Conservation (phyloP, 2,797 vertebrate genomes). For the Darevskia nairensis region DNA sequence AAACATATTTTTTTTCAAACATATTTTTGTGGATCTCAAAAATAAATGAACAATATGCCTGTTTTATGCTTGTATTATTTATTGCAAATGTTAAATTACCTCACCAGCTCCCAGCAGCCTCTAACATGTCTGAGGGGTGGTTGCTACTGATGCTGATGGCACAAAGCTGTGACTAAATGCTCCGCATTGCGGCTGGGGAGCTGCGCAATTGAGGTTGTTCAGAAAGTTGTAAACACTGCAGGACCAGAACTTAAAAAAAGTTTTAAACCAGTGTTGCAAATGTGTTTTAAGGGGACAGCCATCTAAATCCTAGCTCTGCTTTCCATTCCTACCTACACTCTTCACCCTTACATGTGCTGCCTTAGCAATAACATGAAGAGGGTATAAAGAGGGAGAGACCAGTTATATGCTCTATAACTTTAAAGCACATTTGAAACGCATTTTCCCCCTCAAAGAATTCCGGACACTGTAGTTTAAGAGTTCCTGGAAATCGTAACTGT, state of each 20-base stretch:
- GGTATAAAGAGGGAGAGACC: neutral
- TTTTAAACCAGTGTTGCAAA: neutral
- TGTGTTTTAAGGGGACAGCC: neutral
- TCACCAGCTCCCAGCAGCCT: slow-evolving; percentile 54
- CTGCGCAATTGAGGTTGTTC: slow-evolving; percentile 38
- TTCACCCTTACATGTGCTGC: neutral
- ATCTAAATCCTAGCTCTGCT: neutral
- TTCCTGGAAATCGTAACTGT: too few species aligned
- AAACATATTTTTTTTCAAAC: neutral
- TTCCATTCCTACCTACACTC: neutral
- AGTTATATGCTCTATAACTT: neutral
- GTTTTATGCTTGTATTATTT: slow-evolving; percentile 19
- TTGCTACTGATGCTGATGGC: slow-evolving; percentile 17
- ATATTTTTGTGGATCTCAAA: slow-evolving; percentile 4
- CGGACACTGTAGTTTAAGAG: too few species aligned
- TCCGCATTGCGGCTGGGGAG: neutral
- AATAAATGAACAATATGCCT: slow-evolving; percentile 13
- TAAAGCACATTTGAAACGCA: neutral
- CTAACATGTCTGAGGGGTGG: slow-evolving; percentile 54
- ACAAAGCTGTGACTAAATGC: neutral
- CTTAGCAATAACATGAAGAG: neutral
- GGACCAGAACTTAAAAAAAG: slow-evolving; percentile 35
- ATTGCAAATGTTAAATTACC: slow-evolving; percentile 53
- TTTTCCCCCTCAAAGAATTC: neutral
- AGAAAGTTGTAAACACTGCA: slow-evolving; percentile 45